Conservation (phyloP, 2,113 vertebrate genomes). For the Hemibagrus wyckioides region DNA sequence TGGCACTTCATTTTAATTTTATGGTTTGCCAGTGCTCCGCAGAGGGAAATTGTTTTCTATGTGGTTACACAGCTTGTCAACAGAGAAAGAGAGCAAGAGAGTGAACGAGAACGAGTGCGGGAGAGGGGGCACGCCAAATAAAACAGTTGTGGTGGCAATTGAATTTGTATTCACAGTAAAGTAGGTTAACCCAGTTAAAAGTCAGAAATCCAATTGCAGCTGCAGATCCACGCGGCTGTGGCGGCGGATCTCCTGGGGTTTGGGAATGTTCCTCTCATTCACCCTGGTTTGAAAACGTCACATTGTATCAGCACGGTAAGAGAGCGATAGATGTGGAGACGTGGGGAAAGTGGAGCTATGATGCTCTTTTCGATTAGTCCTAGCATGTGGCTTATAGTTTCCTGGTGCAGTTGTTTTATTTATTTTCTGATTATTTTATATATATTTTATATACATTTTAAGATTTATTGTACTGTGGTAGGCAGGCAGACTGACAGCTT, state of each 20-base stretch:
- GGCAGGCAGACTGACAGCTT: constrained; percentile 7
- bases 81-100: constrained; percentile 46
- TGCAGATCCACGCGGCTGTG: constrained; percentile 71
- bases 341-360: constrained; percentile 15
- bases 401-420: constrained; percentile 22
- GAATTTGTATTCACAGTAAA: constrained; percentile 82
- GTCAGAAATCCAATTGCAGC: constrained; percentile 77
- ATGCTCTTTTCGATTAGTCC: constrained; percentile 37
- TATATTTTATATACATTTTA: neutral
- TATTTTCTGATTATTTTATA: neutral
- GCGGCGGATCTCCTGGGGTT: constrained; percentile 73
- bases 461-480: neutral
- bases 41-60: constrained; percentile 74
- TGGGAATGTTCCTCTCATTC: constrained; percentile 67
- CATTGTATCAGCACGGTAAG: constrained; percentile 72
- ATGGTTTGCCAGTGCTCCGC: constrained; percentile 76
- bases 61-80: constrained; percentile 74
- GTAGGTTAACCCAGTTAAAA: constrained; percentile 81
- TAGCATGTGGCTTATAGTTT: constrained; percentile 8
- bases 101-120: constrained; percentile 41
- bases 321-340: constrained; percentile 67
- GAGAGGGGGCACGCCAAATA: constrained; percentile 70
- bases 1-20: constrained; percentile 78
- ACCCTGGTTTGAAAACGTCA: constrained; percentile 75
- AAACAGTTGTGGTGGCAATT: constrained; percentile 77